Conservation (phyloP, 1,140 invertebrate genomes). For the Asbolus verrucosus region DNA sequence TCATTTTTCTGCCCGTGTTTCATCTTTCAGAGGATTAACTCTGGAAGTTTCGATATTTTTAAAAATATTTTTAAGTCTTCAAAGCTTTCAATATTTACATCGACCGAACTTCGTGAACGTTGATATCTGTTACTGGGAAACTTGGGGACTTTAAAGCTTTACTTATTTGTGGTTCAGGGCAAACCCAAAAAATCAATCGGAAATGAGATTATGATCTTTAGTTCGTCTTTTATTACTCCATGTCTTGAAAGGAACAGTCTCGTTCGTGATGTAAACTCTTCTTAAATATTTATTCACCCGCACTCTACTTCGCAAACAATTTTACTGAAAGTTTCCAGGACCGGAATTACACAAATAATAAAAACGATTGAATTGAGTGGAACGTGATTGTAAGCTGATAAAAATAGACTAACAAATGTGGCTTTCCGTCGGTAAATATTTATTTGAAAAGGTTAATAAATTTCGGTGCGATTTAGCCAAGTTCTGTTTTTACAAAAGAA, state of each 20-base stretch:
- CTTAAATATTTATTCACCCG: slow-evolving; percentile 35
- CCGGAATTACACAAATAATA: slow-evolving; percentile 25
- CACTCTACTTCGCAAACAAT: slow-evolving; percentile 28
- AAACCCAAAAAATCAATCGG: too few relatives aligned
- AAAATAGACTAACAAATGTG: slow-evolving; percentile 31
- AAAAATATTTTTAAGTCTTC: too few relatives aligned
- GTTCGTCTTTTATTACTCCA: slow-evolving; percentile 13
- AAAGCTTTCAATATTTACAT: too few relatives aligned
- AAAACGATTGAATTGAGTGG: slow-evolving; percentile 3
- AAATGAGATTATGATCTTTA: slow-evolving; percentile 21
- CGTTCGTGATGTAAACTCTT: slow-evolving; percentile 18
- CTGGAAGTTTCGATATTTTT: too few relatives aligned
- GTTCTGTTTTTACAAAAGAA: slow-evolving; percentile 27
- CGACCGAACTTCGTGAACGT: too few relatives aligned
- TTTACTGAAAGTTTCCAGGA: slow-evolving; percentile 14
- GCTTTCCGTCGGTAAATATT: slow-evolving; percentile 28
- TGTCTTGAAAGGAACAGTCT: slow-evolving; percentile 16
- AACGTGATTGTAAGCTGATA: slow-evolving; percentile 11
- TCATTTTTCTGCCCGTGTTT: too few relatives aligned
- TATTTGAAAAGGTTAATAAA: slow-evolving; percentile 37
- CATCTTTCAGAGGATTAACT: too few relatives aligned
- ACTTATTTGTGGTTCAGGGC: too few relatives aligned
- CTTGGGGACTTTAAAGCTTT: too few relatives aligned
- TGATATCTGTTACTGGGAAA: too few relatives aligned
- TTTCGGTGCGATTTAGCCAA: slow-evolving; percentile 18